Conservation (phyloP, 2,888 invertebrate genomes). For the Xanthostigma xanthostigma region DNA sequence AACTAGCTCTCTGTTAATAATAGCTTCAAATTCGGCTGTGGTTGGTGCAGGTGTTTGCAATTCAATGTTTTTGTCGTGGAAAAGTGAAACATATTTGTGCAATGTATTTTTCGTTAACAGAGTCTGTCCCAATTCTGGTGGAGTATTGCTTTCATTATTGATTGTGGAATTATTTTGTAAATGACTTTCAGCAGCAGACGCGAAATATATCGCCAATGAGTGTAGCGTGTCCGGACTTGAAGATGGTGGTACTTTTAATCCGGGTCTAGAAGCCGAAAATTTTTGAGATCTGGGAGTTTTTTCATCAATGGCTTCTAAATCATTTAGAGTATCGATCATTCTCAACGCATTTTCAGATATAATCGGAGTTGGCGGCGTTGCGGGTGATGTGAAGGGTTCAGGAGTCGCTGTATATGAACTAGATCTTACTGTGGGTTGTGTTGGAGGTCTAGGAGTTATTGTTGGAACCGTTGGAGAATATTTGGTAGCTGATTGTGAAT, state of each 20-base stretch:
- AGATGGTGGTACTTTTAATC: constrained; percentile 54
- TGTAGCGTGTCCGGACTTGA: constrained; percentile 64
- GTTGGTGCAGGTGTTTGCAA: constrained; percentile 14
- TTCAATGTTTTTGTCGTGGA: constrained; percentile 23
- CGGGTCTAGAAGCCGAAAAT: constrained; percentile 30
- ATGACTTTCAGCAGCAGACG: constrained; percentile 45
- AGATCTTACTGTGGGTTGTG: not conserved
- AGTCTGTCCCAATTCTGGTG: constrained; percentile 6
- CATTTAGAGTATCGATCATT: constrained; percentile 49
- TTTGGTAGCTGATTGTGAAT: constrained; percentile 10
- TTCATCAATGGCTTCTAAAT: constrained; percentile 34
- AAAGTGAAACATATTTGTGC: constrained; percentile 41
- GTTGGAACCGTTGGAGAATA: constrained; percentile 23
- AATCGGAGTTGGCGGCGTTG: constrained; percentile 18
- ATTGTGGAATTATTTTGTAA: constrained; percentile 21
- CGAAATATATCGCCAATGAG: constrained; percentile 66
- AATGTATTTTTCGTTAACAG: constrained; percentile 38
- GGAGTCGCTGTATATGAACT: not conserved
- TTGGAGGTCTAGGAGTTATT: constrained; percentile 10
- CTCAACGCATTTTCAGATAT: constrained; percentile 53
- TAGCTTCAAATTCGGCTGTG: not conserved
- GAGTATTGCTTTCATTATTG: constrained; percentile 22
- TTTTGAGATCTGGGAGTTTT: constrained; percentile 28
- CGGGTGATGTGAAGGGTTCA: constrained; percentile 1
- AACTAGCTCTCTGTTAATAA: constrained; percentile 14